These are phyloP conservation scores for Campylomormyrus tamandua DNA, from an alignment of 2,113 vertebrate genomes.

Conservation along the genomic window DNA sequence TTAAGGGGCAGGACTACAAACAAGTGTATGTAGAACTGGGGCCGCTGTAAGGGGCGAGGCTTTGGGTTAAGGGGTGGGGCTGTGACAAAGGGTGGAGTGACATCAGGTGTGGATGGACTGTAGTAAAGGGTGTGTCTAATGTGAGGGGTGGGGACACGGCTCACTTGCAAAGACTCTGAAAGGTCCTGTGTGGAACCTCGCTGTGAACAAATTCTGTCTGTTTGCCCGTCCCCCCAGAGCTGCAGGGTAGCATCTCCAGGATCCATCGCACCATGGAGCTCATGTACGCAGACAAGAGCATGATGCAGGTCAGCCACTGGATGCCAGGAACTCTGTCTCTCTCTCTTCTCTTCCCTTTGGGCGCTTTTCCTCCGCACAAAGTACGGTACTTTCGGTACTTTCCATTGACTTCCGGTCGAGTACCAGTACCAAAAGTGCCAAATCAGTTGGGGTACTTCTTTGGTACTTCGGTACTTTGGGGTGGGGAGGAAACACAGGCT, in stretches of 20 bases:
- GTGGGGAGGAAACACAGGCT: no score
- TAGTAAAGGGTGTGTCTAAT: not conserved
- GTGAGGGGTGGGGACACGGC: not conserved
- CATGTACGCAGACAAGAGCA: slow-evolving; percentile 97
- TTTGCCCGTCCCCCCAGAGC: slow-evolving; percentile 58
- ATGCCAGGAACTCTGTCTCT: not conserved
- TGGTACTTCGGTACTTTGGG: no score
- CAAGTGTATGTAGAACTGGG: not conserved
- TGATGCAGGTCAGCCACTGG: slow-evolving; percentile 80
- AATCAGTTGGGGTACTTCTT: no score
- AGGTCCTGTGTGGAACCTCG: not conserved
- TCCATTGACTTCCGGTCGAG: no score
- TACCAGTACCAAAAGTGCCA: no score
- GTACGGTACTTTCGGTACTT: no score
- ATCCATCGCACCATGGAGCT: slow-evolving; percentile 94
- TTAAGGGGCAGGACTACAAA: not conserved
- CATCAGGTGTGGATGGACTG: not conserved
- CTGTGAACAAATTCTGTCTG: not conserved
- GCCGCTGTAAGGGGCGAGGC: no score
- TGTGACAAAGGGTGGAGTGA: not conserved
- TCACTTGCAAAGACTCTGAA: no score
- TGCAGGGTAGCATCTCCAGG: slow-evolving; percentile 91
- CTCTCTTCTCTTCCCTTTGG: not conserved
- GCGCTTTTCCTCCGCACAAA: no score
- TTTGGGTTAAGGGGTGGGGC: not conserved